phyloP scores from a whole-genome alignment of 1,140 invertebrate species.

The Augochlora pura region DNA sequence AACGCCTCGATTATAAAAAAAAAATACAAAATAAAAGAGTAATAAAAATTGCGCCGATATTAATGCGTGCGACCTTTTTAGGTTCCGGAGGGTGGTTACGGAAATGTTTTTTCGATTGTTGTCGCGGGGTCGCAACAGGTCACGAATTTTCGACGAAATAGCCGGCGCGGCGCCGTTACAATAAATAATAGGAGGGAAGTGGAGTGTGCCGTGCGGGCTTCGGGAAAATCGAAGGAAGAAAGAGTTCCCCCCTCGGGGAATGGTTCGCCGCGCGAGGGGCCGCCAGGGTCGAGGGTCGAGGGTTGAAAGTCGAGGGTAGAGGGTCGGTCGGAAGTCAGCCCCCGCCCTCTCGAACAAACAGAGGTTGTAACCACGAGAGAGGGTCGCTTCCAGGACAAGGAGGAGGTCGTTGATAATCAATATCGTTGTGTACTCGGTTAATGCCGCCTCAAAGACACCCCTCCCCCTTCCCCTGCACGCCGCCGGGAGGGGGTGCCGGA shows the following conservation, averaged over 20 bases:
- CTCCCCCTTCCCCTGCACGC: neutral
- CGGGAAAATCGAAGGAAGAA: neutral
- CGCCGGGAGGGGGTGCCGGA: neutral
- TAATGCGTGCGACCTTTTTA: too few species aligned
- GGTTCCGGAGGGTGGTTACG: too few species aligned
- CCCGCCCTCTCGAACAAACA: conserved; percentile 11
- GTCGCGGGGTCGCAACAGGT: too few species aligned
- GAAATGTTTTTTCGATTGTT: too few species aligned
- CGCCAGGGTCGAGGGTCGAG: conserved; percentile 9
- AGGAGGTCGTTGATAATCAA: conserved; percentile 33
- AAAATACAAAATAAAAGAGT: too few species aligned
- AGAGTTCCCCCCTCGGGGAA: neutral
- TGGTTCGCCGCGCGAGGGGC: neutral
- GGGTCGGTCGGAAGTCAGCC: conserved; percentile 14
- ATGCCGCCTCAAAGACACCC: conserved; percentile 45
- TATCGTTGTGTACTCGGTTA: conserved; percentile 50
- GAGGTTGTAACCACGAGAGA: neutral
- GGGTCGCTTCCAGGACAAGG: neutral
- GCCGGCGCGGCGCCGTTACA: neutral
- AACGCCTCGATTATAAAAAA: too few species aligned
- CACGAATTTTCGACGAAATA: too few species aligned
- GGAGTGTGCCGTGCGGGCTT: too few species aligned
- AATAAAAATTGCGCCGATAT: too few species aligned
- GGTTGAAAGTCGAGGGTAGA: neutral
- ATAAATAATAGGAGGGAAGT: neutral